A percentile compares a stretch with the other conserved stretches of the same genome.
These are phyloP conservation scores for Chelonus formosanus DNA, from an alignment of 2,888 invertebrate genomes.

Conservation along the genomic window DNA sequence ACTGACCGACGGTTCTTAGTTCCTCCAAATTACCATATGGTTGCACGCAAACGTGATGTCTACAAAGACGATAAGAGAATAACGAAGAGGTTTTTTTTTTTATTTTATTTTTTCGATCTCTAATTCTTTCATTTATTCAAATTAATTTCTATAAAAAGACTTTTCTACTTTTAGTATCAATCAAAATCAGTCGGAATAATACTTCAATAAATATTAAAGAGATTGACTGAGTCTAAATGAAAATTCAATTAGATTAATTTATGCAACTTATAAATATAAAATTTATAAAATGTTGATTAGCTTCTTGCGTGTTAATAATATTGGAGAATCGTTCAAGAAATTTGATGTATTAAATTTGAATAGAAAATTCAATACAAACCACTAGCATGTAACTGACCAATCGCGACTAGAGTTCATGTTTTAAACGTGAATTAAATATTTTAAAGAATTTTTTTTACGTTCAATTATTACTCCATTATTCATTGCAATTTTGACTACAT, in stretches of 20 bases:
- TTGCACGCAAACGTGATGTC: constrained; percentile 60
- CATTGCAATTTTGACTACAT: neutral
- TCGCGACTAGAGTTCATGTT: constrained; percentile 10
- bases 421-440: constrained; percentile 23
- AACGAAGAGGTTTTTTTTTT: constrained; percentile 36
- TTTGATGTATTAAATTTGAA: neutral
- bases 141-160: neutral
- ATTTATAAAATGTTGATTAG: no score
- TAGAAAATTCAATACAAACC: neutral
- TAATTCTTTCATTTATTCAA: neutral
- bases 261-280: no score
- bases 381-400: constrained; percentile 24
- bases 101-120: constrained; percentile 24
- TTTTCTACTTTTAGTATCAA: neutral
- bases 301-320: neutral
- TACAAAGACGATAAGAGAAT: constrained; percentile 59
- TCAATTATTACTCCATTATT: neutral
- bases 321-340: neutral
- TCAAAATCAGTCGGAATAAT: no score
- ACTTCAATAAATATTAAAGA: neutral
- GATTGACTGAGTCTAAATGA: neutral
- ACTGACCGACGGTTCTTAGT: constrained; percentile 57
- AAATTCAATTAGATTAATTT: no score
- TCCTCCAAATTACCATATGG: constrained; percentile 59
- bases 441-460: neutral